Conservation (phyloP, 2,113 vertebrate genomes). For the Sphaerodactylus townsendi region DNA sequence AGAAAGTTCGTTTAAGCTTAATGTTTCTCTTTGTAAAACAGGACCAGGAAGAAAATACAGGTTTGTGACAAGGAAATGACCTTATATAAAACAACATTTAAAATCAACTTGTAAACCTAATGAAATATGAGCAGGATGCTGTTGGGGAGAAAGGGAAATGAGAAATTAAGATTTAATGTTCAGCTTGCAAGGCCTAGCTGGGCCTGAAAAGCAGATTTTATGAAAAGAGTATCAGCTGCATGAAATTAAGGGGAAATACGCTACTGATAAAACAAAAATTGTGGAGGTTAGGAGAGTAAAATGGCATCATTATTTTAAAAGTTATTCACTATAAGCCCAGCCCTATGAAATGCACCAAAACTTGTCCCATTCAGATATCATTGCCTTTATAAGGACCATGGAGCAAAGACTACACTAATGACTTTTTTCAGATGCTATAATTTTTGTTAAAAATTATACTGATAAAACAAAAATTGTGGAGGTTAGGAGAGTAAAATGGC, state of each 20-base stretch:
- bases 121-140: slow-evolving; percentile 10
- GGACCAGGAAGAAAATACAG: slow-evolving; percentile 56
- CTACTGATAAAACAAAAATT: background rate
- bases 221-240: background rate
- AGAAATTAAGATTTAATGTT: background rate
- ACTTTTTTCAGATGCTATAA: no score
- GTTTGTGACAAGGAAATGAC: slow-evolving; percentile 68
- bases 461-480: background rate
- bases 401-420: background rate
- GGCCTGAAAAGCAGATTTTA: background rate
- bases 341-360: background rate
- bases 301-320: background rate
- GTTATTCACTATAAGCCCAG: background rate
- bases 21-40: slow-evolving; percentile 72
- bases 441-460: background rate
- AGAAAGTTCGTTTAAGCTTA: slow-evolving; percentile 76
- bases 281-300: slow-evolving; percentile 9
- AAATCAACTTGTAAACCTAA: background rate
- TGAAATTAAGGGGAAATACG: background rate
- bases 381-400: background rate
- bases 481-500: background rate
- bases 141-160: rapidly evolving
- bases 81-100: slow-evolving; percentile 45
- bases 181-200: slow-evolving; percentile 14
- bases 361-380: no score